Evolutionary conservation across 2,888 invertebrate genomes (phyloP).

Genomic region (Acanthosoma haemorrhoidale): DNA sequence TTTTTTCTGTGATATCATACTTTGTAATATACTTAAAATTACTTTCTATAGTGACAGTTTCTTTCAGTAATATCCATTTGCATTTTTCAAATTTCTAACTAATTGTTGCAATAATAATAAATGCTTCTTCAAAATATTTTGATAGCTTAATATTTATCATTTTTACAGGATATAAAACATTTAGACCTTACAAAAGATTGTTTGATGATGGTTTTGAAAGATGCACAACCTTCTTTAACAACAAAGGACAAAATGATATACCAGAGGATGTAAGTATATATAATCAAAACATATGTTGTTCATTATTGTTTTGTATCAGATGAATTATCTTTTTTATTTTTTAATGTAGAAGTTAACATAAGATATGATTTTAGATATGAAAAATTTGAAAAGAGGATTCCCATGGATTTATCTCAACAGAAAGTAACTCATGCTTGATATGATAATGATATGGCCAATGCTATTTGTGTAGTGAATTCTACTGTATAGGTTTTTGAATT

Average conservation of each 20-base stretch:
- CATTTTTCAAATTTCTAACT: too few relatives aligned
- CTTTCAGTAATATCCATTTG: too few relatives aligned
- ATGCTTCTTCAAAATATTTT: not conserved
- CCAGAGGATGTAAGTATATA: constrained; percentile 66
- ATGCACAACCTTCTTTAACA: constrained; percentile 73
- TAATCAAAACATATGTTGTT: not conserved
- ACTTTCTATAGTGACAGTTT: too few relatives aligned
- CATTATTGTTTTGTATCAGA: not conserved
- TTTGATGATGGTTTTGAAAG: constrained; percentile 59
- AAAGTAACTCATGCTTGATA: constrained; percentile 3
- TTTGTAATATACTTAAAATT: too few relatives aligned
- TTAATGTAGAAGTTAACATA: not conserved
- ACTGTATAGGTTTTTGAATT: not conserved
- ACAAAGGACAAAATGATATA: constrained; percentile 64
- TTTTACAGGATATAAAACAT: not conserved
- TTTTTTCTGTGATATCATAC: too few relatives aligned
- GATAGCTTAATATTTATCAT: not conserved
- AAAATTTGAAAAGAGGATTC: constrained; percentile 19
- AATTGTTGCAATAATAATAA: too few relatives aligned
- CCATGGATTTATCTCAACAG: not conserved
- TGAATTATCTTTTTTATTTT: not conserved
- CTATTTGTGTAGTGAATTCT: not conserved
- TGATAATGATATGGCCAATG: too few relatives aligned
- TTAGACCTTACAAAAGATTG: constrained; percentile 54
- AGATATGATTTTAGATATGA: constrained; percentile 26